Percentiles rank a stretch among this genome's conserved stretches.
phyloP scores from a whole-genome alignment of 2,113 vertebrate species.

The Rhynchomys soricoides region DNA sequence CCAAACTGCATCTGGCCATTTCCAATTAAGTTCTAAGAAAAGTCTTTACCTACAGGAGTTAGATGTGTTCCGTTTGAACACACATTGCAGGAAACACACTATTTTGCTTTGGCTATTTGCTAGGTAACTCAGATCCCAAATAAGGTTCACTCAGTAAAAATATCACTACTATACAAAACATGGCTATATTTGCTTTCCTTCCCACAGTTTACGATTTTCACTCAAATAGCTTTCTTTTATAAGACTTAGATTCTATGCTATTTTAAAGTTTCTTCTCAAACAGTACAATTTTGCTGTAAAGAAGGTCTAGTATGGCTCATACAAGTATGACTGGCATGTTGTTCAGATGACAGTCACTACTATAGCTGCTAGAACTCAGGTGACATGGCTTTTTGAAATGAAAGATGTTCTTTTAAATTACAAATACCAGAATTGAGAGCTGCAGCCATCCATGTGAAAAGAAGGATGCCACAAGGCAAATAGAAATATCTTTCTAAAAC shows the following conservation, averaged over 20 bases:
- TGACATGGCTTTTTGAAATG: not conserved
- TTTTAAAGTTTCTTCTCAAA: constrained; percentile 31
- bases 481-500: constrained; percentile 9
- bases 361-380: not conserved
- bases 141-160: constrained; percentile 13
- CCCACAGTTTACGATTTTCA: not conserved
- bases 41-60: not conserved
- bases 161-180: not conserved
- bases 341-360: not conserved
- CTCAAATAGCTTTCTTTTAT: not conserved
- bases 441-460: not conserved
- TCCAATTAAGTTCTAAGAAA: constrained; percentile 35
- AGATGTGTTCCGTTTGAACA: constrained; percentile 13
- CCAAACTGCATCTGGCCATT: not conserved
- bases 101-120: not conserved
- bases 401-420: constrained; percentile 28
- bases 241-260: not conserved
- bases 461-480: not conserved
- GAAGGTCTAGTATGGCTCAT: not conserved
- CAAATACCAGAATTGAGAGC: not conserved
- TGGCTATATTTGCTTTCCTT: constrained; percentile 10
- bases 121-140: not conserved
- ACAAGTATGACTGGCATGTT: not conserved
- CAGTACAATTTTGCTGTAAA: not conserved
- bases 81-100: not conserved